These are phyloP conservation scores for Cercocebus atys DNA, from an alignment of 2,113 vertebrate species.

Conservation along the genomic window DNA sequence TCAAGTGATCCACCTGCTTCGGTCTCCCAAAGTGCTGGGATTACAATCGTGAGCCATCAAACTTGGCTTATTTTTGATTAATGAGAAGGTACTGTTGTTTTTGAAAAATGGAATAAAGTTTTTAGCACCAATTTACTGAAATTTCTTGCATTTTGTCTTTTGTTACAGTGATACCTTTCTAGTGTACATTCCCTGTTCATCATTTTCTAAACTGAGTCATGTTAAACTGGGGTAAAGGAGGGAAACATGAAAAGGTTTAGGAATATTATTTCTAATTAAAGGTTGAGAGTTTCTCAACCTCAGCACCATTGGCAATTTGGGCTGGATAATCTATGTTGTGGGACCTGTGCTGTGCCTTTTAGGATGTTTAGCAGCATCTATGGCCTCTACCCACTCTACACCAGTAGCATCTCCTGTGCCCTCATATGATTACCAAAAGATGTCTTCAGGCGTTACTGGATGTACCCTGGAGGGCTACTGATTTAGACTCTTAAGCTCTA, in stretches of 20 bases:
- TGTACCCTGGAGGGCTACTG: background rate
- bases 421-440: background rate
- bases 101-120: background rate
- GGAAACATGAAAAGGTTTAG: background rate
- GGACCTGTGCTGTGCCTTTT: background rate
- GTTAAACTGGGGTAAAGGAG: background rate
- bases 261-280: background rate
- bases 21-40: no score
- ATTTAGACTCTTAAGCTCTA: background rate
- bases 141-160: background rate
- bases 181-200: background rate
- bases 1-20: no score
- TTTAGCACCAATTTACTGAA: background rate
- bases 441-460: background rate
- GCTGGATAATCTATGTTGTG: background rate
- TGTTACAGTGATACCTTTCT: background rate
- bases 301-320: background rate
- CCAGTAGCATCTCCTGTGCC: rapidly evolving
- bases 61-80: background rate
- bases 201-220: background rate
- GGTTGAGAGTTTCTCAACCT: background rate
- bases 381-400: background rate
- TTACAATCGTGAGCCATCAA: no score
- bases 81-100: background rate
- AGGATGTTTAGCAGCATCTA: background rate